Base-by-base conservation (phyloP, 2,797 vertebrate species). In the Gymnocypris eckloni region DNA sequence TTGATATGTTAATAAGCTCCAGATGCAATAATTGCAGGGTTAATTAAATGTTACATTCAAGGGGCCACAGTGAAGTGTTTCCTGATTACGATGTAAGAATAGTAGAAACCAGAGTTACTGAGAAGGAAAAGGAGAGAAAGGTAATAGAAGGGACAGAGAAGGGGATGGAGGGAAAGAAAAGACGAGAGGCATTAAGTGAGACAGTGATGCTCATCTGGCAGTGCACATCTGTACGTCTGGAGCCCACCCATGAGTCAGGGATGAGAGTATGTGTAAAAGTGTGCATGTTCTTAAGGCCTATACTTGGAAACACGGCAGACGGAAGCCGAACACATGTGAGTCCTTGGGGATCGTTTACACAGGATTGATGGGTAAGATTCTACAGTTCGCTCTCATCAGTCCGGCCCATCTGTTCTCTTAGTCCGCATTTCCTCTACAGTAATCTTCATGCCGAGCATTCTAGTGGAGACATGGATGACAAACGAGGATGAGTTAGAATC, bases 1-100 rank as follows among this genome's bases (percentile, higher is more conserved):
- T 90, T 90, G 69, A 89, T 90, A 90, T 90, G 88, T 87, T 91
- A 91, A 91, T 91, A 77, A 84, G 86, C 52, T 90, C 90, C 88
- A 91, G 88, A 90, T 91, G 91, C 89, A 84, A 83, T 82, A 89
- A 90, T 89, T 88, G 85, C 84, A 70, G 88, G 89, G 90, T 91
- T 91, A 91, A 91, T 91, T 89, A 90, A 89, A 88, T 71, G 70
- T 64, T 81, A 72, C 56, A 79, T 88, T 87, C 78, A 86, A 85
- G 56, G 48, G 79, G 81, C 67, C 43, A 41, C 75, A 50, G 80
- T 80, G 80, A 64, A 84, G 76, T 72, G 87, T 75, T 81, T 80
- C 66, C 76, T 87, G 89, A 81, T 87, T 45, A 79, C 59, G 39
- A 45, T 79, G 71, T 61, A 79, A 71, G 66, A 77, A 71, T 78